Evolutionary conservation across 2,113 vertebrate species (phyloP), one percentile per base, ranked within the genome.

Genomic region (Bolborhynchus lineola): DNA sequence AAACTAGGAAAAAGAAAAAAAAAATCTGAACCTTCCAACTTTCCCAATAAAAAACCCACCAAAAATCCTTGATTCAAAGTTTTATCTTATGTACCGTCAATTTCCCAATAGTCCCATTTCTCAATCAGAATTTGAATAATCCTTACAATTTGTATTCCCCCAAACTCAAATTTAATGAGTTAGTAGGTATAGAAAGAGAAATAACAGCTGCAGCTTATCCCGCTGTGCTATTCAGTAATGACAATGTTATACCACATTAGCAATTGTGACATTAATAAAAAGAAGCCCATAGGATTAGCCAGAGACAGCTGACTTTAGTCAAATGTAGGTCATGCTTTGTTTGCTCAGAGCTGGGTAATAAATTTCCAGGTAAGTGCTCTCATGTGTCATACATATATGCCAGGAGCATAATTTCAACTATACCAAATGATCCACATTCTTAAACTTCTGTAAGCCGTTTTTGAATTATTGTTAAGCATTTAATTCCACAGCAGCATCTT

Each of bases 291-390:
- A 98, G 98, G 98, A 98, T 98, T 98, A 98, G 93, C 97, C 95
- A 96, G 95, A 97, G 97, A 98, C 98, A 98, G 98, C 98, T 98
- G 98, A 98, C 98, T 98, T 98, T 98, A 98, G 97, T 98, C 97
- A 98, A 98, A 98, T 98, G 98, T 98, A 98, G 98, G 98, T 98
- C 98, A 98, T 97, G 97, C 97, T 98, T 98, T 98, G 98, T 98
- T 98, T 98, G 97, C 96, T 98, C 97, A 97, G 97, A 98, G 97
- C 94, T 92, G 95, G 91, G 96, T 97, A 98, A 98, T 98, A 98
- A 98, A 98, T 98, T 98, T 97, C 97, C 97, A 98, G 98, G 98
- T 98, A 98, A 98, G 97, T 97, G 97, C 97, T 98, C 98, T 98
- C 97, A 33, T 96, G 98, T 98, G 98, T 97, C 97, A 97, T 97